These are phyloP conservation scores for Eumacrocentrus americanus DNA, from an alignment of 2,888 invertebrate genomes.

Conservation along the genomic window DNA sequence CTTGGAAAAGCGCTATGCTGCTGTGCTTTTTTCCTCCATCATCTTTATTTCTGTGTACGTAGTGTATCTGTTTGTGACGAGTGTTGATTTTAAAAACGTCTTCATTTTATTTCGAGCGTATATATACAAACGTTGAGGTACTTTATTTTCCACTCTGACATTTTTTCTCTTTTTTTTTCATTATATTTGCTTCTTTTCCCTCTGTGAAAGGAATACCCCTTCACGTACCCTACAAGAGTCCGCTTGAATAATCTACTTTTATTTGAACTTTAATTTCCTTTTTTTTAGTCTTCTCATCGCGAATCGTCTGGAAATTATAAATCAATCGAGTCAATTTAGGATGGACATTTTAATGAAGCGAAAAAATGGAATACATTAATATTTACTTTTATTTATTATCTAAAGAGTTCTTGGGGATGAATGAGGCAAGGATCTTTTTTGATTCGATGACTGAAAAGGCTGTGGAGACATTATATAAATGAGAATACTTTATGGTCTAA, in stretches of 20 bases:
- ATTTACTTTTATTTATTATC: too few relatives aligned
- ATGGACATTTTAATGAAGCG: too few relatives aligned
- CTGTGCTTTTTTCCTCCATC: constrained; percentile 1
- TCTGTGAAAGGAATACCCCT: neutral
- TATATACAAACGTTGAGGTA: neutral
- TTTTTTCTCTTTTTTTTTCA: neutral
- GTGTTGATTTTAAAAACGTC: constrained; percentile 55
- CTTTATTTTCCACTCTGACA: neutral
- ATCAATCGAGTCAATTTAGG: too few relatives aligned
- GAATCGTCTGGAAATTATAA: too few relatives aligned
- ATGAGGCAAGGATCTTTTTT: too few relatives aligned
- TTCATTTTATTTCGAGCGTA: constrained; percentile 50
- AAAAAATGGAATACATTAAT: too few relatives aligned
- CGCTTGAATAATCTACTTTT: neutral
- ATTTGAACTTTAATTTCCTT: too few relatives aligned
- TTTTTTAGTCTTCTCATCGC: too few relatives aligned
- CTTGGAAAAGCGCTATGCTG: constrained; percentile 28
- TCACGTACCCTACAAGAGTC: too few relatives aligned
- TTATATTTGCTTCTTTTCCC: neutral
- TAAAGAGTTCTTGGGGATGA: neutral
- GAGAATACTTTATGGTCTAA: neutral
- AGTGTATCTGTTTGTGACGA: constrained; percentile 25
- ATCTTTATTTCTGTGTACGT: neutral
- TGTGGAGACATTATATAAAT: too few relatives aligned
- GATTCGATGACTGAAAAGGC: too few relatives aligned